These are phyloP conservation scores for Coenonympha arcania DNA, from an alignment of 2,888 invertebrate genomes.

Conservation along the genomic window DNA sequence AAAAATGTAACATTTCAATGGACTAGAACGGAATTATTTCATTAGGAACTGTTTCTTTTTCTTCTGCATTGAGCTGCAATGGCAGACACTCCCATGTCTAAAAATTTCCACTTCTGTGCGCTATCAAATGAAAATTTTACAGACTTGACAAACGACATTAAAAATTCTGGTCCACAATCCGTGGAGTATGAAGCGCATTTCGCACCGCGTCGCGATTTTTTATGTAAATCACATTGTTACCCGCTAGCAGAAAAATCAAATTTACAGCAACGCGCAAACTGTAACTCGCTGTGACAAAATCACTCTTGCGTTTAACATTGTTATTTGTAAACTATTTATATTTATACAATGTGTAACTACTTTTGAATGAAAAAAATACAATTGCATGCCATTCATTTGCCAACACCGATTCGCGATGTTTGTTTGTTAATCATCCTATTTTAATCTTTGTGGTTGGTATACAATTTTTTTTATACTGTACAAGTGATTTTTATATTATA, in stretches of 20 bases:
- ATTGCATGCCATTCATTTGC: neutral
- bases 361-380: neutral
- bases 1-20: too few relatives aligned
- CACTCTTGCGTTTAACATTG: constrained; percentile 8
- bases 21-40: too few relatives aligned
- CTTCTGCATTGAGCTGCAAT: too few relatives aligned
- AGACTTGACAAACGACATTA: neutral
- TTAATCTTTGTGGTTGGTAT: too few relatives aligned
- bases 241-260: constrained; percentile 10
- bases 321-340: neutral
- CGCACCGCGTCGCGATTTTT: neutral
- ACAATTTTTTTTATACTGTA: too few relatives aligned
- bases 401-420: too few relatives aligned
- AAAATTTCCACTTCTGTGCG: too few relatives aligned
- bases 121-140: too few relatives aligned
- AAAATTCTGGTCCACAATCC: constrained; percentile 4
- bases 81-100: too few relatives aligned
- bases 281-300: constrained; percentile 5
- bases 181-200: neutral
- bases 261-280: neutral
- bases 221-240: constrained; percentile 12
- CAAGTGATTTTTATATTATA: too few relatives aligned
- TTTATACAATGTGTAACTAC: neutral
- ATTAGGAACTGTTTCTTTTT: too few relatives aligned
- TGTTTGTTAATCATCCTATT: too few relatives aligned